A percentile compares a stretch with the other conserved stretches of the same genome.
phyloP scores from a whole-genome alignment of 1,140 invertebrate species.

The Drosophila santomea region DNA sequence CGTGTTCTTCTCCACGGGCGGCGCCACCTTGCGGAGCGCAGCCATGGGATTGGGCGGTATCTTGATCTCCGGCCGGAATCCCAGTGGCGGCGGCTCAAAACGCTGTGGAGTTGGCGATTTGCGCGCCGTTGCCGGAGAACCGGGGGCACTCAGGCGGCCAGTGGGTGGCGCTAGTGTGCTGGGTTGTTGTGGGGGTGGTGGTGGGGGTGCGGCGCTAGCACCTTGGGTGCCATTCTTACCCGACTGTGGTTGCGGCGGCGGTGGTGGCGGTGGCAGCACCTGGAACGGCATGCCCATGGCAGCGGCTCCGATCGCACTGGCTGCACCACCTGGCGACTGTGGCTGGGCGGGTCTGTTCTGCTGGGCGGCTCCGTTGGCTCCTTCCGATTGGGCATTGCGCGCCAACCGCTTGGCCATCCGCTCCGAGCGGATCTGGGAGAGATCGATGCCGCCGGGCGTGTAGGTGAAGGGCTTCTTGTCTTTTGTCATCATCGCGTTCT shows the following conservation, averaged over 20 bases:
- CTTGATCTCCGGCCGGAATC: slow-evolving; percentile 88
- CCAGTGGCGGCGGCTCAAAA: slow-evolving; percentile 84
- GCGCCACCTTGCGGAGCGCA: slow-evolving; percentile 85
- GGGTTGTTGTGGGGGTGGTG: slow-evolving; percentile 86
- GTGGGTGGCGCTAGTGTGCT: slow-evolving; percentile 83
- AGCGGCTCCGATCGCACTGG: slow-evolving; percentile 74
- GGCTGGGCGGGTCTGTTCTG: slow-evolving; percentile 81
- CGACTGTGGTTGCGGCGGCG: slow-evolving; percentile 74
- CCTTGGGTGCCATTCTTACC: slow-evolving; percentile 76
- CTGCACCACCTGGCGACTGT: slow-evolving; percentile 67
- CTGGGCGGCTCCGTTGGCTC: slow-evolving; percentile 83
- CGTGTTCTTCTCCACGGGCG: slow-evolving; percentile 84
- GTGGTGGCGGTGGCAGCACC: slow-evolving; percentile 88
- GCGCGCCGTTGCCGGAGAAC: slow-evolving; percentile 83
- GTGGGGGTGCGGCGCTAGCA: slow-evolving; percentile 85
- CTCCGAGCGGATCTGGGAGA: slow-evolving; percentile 95
- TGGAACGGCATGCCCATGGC: slow-evolving; percentile 88
- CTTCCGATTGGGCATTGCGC: slow-evolving; percentile 86
- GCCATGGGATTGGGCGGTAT: slow-evolving; percentile 89
- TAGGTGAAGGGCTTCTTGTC: slow-evolving; percentile 98
- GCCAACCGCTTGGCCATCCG: slow-evolving; percentile 92
- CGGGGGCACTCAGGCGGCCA: slow-evolving; percentile 74
- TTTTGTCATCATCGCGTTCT: slow-evolving; percentile 97
- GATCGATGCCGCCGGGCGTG: slow-evolving; percentile 95
- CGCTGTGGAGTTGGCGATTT: slow-evolving; percentile 84